A percentile compares a stretch with the other conserved stretches of the same genome.
phyloP scores from a whole-genome alignment of 2,888 invertebrate genomes.

The Spialia ferax region DNA sequence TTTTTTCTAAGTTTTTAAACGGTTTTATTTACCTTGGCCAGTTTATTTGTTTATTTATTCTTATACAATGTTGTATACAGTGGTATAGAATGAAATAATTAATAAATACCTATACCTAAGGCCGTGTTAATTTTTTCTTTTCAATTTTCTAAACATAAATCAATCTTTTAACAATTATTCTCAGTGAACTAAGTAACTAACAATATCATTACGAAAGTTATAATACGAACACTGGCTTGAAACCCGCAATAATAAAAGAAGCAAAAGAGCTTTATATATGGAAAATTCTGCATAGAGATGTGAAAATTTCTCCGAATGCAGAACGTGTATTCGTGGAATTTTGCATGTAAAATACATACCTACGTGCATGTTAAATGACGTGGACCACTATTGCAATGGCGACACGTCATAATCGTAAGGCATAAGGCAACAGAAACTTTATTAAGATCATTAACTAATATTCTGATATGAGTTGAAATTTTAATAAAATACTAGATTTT shows the following conservation, averaged over 20 bases:
- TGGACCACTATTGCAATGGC: conserved; percentile 6
- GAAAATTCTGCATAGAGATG: conserved; percentile 32
- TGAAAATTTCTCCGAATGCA: conserved; percentile 33
- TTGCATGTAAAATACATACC: conserved; percentile 35
- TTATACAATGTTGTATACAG: too few relatives aligned
- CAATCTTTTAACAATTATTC: background rate
- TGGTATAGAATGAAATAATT: background rate
- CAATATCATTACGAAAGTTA: conserved; percentile 12
- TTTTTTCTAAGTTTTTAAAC: background rate
- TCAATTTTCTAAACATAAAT: background rate
- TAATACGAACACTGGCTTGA: conserved; percentile 16
- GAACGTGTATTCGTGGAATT: conserved; percentile 34
- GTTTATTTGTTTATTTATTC: too few relatives aligned
- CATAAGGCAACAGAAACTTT: background rate
- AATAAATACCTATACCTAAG: background rate
- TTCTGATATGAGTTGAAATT: background rate
- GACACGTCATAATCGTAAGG: conserved; percentile 13
- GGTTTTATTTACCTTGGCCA: too few relatives aligned
- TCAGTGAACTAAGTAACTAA: background rate
- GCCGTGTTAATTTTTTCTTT: background rate
- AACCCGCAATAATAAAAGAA: conserved; percentile 19
- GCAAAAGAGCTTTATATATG: conserved; percentile 27
- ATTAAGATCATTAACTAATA: background rate
- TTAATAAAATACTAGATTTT: background rate
- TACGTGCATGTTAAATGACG: conserved; percentile 26